phyloP scores from a whole-genome alignment of 2,888 invertebrate genomes.

The Calliopum simillimum region DNA sequence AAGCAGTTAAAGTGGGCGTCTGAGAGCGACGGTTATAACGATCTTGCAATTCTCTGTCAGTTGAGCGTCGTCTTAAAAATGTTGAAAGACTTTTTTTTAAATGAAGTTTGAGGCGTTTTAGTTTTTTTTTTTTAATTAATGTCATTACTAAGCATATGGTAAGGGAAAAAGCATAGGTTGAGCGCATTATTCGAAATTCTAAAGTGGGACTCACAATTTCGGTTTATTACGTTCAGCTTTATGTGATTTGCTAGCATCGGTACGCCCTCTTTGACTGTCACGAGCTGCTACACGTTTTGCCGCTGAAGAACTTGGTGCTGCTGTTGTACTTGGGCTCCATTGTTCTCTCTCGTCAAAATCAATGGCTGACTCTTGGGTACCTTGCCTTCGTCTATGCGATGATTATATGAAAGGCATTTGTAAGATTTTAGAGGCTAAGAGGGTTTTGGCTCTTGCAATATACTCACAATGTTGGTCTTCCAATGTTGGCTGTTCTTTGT shows the following conservation, averaged over 20 bases:
- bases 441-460: background rate
- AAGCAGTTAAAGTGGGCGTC: conserved; percentile 55
- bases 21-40: conserved; percentile 55
- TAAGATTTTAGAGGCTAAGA: background rate
- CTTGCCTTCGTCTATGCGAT: conserved; percentile 52
- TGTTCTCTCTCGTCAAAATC: conserved; percentile 49
- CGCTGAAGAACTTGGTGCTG: conserved; percentile 31
- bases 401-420: background rate
- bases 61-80: conserved; percentile 49
- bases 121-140: too few relatives aligned
- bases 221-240: conserved; percentile 50
- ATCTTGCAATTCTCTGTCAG: conserved; percentile 40
- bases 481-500: conserved; percentile 33
- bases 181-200: too few relatives aligned
- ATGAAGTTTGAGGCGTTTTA: background rate
- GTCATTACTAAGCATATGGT: too few relatives aligned
- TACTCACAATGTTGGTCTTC: conserved; percentile 41
- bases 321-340: conserved; percentile 16
- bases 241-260: conserved; percentile 38
- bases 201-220: conserved; percentile 53
- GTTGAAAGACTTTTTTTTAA: background rate
- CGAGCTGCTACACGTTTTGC: conserved; percentile 42
- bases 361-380: conserved; percentile 58
- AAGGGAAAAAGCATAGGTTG: too few relatives aligned
- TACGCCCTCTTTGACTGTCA: conserved; percentile 42